These are phyloP conservation scores for Picus viridis DNA, from an alignment of 2,797 vertebrate species.

Conservation along the genomic window DNA sequence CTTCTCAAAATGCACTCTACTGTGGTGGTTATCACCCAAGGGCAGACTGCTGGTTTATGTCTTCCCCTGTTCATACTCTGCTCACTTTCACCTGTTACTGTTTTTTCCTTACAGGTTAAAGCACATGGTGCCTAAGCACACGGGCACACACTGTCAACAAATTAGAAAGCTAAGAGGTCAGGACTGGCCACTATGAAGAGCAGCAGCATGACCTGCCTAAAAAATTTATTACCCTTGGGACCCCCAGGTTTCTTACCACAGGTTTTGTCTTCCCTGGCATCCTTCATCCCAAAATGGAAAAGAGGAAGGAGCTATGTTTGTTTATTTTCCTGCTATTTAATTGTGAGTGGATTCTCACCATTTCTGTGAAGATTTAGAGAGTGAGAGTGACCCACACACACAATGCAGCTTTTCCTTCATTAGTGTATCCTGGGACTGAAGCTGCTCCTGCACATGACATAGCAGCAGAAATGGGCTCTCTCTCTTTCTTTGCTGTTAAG, in stretches of 20 bases:
- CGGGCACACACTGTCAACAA: background rate
- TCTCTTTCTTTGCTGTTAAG: background rate
- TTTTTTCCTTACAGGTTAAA: background rate
- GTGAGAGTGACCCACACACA: background rate
- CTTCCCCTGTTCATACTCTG: background rate
- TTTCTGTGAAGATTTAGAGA: background rate
- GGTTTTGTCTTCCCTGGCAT: background rate
- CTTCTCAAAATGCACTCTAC: background rate
- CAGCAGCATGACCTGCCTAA: background rate
- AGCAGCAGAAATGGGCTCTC: background rate
- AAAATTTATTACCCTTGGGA: background rate
- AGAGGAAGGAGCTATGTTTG: background rate
- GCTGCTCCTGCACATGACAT: background rate
- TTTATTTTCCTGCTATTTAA: background rate
- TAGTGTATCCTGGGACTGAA: background rate
- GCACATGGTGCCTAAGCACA: background rate
- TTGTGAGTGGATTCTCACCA: background rate
- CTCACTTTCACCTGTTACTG: background rate
- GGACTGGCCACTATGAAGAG: background rate
- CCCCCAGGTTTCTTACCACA: background rate
- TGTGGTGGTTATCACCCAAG: background rate
- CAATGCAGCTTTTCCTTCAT: background rate
- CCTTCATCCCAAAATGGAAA: background rate
- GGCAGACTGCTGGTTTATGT: rapidly evolving
- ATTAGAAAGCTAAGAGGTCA: background rate